Base-by-base conservation (phyloP, 2,797 vertebrate genomes). In the Australoheros facetus region DNA sequence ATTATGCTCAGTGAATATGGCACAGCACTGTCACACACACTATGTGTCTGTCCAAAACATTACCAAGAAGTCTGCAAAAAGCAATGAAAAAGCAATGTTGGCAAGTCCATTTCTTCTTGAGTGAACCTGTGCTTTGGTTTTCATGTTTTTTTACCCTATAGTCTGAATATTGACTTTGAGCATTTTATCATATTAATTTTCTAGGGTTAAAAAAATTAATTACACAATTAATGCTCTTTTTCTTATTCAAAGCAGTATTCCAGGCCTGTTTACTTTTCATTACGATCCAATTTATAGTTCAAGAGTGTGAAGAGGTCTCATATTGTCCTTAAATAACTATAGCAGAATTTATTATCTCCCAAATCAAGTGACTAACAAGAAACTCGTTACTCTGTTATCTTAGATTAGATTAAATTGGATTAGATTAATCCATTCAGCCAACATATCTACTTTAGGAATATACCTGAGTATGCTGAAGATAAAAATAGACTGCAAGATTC, bases 281-380 rank as follows among this genome's bases (percentile, higher is more conserved):
- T 17, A 66, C 1, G 1, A 75, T 71, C 64, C 42, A 82, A 60
- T 73, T 53, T 45, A 70, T 77, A 5, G 71, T 45, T 77, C 10
- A 23, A 23, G 3, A 23, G 32, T 71, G 19, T 51, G 30, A 78
- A 70, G 54, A 71, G 56, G 73, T 75, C 66, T 57, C 28, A 58
- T 64, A 42, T 55, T 78, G 73, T 77, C 82, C 48, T 62, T 51
- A 76, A 4, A n/a, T 58, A 76, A 78, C 71, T 77, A 56, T 17
- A 72, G 69, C 34, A 21, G 28, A 69, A 75, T 70, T 34, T 70
- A 71, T 71, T 79, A 84, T 82, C 62, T 53, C 34, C 17, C n/a
- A 60, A 88, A 82, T 84, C 75, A 85, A 81, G 77, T 77, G 70
- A 73, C 78, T 78, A 73, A 83, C 59, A 85, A 88, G 85, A 76